These are phyloP conservation scores for Cryptoblepharus egeriae DNA, from an alignment of 2,797 vertebrate genomes.

Conservation along the genomic window DNA sequence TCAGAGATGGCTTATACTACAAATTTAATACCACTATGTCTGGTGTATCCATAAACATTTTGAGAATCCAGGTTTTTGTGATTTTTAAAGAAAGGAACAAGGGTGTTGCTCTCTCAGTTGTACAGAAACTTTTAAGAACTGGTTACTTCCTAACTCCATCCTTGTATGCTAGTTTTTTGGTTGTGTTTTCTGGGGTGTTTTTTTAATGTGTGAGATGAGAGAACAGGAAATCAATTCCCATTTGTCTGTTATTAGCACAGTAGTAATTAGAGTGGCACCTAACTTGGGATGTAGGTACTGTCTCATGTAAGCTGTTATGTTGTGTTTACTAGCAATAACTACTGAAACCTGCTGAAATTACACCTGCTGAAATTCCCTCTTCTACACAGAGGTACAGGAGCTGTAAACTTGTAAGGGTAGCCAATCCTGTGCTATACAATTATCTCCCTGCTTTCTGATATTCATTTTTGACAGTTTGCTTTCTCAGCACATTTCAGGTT, in stretches of 20 bases:
- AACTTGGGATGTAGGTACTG: not conserved
- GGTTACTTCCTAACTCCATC: not conserved
- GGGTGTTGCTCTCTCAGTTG: not conserved
- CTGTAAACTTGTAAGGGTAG: too few relatives aligned
- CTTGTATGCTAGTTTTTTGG: not conserved
- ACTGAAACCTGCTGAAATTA: not conserved
- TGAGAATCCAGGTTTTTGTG: not conserved
- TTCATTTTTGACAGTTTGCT: too few relatives aligned
- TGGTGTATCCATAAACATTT: not conserved
- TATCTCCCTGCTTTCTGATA: too few relatives aligned
- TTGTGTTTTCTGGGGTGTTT: too few relatives aligned
- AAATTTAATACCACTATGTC: not conserved
- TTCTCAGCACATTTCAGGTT: too few relatives aligned
- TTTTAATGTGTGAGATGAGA: not conserved
- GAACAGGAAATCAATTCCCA: not conserved
- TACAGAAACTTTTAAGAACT: not conserved
- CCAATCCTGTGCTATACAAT: too few relatives aligned
- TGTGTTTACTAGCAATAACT: not conserved
- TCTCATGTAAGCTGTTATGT: not conserved
- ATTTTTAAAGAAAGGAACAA: not conserved
- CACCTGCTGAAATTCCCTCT: too few relatives aligned
- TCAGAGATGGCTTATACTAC: not conserved
- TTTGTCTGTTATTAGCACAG: not conserved
- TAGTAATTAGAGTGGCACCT: conserved; percentile 1
- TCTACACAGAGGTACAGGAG: too few relatives aligned